These are phyloP conservation scores for Campoletis raptor DNA, from an alignment of 2,888 invertebrate species.

Conservation along the genomic window DNA sequence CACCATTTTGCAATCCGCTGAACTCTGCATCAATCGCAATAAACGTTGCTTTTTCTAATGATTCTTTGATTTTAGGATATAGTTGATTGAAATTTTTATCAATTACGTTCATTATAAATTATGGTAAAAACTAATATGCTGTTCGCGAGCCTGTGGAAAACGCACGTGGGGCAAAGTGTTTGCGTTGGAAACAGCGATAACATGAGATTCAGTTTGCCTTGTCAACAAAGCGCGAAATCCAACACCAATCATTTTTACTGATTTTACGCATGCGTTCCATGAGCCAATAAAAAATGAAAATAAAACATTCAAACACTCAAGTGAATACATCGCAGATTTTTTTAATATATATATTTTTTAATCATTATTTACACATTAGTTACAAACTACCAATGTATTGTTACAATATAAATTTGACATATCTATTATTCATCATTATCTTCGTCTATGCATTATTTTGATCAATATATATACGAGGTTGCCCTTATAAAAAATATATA, in stretches of 20 bases:
- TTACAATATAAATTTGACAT: conserved; percentile 28
- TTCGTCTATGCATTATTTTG: neutral
- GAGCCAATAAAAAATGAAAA: neutral
- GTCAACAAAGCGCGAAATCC: neutral
- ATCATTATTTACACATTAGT: conserved; percentile 55
- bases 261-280: neutral
- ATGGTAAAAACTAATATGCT: neutral
- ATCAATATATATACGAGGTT: neutral
- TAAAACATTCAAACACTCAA: neutral
- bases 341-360: neutral
- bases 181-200: neutral
- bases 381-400: conserved; percentile 25
- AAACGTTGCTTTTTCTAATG: conserved; percentile 87
- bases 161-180: neutral
- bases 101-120: conserved; percentile 87
- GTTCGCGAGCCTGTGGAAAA: neutral
- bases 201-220: neutral
- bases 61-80: conserved; percentile 86
- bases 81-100: conserved; percentile 87
- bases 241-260: neutral
- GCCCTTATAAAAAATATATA: conserved; percentile 6
- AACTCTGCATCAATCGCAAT: conserved; percentile 91
- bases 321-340: neutral
- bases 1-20: conserved; percentile 86
- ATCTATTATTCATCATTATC: conserved; percentile 8